phyloP scores from a whole-genome alignment of 2,797 vertebrate species.

The Chelidonichthys spinosus region DNA sequence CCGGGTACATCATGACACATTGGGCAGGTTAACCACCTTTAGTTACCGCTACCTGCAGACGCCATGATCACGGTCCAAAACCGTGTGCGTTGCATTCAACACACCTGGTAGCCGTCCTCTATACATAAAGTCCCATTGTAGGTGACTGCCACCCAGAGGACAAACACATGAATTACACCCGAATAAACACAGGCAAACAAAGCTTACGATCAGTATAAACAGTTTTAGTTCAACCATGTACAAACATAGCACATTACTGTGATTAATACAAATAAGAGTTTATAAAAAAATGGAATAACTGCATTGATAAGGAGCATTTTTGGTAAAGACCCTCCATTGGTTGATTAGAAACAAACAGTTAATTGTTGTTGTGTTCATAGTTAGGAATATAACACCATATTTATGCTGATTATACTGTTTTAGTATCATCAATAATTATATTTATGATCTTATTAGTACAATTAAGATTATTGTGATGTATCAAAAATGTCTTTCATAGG shows the following conservation, averaged over 20 bases:
- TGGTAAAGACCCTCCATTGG: no score
- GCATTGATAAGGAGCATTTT: neutral
- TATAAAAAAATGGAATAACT: neutral
- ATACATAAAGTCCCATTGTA: no score
- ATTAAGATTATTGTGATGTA: neutral
- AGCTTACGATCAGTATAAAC: neutral
- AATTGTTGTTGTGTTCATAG: neutral
- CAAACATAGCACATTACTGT: neutral
- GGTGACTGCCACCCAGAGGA: no score
- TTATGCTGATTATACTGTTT: neutral
- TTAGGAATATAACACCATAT: neutral
- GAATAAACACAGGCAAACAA: neutral
- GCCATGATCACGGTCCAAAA: no score
- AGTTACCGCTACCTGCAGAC: no score
- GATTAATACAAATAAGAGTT: neutral
- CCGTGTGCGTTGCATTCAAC: no score
- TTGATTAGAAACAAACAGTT: no score
- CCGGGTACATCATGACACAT: no score
- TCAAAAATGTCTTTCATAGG: neutral
- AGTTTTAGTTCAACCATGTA: neutral
- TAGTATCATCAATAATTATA: neutral
- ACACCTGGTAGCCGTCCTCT: no score
- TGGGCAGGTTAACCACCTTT: no score
- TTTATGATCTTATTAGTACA: neutral
- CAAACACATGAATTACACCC: neutral